Evolutionary conservation across 2,797 vertebrate species (phyloP), one percentile per base, ranked within the genome.

Genomic region (Sebastes nivosus): DNA sequence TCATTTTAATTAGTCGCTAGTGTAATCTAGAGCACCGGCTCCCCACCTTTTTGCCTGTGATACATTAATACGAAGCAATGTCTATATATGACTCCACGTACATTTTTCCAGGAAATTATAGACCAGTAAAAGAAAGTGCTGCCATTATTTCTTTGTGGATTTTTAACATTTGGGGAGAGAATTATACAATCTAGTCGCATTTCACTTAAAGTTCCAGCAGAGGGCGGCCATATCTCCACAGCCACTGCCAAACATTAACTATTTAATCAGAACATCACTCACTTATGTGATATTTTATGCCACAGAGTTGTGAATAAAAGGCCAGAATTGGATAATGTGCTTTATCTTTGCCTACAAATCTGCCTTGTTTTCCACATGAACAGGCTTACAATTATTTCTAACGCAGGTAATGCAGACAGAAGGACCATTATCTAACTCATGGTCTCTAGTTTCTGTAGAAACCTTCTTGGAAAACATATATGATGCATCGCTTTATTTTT

Each of bases 401-500:
- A 12, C 24, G 42, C 66, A 64, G 13, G 9, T 63, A 18, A 22
- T 24, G 18, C 13, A 32, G 38, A 73, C 25, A 18, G 61, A 20
- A 20, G 14, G 50, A 64, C 16, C 4, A 4, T 14, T 55, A 13
- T 69, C 34, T 1, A 25, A 52, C 24, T 34, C 16, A 6, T 5
- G 8, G 11, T 4, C 32, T 74, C 7, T 1, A 14, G 38, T 32
- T 75, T 71, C 25, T 27, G 24, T 7, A 0, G 25, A 27, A 14
- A 22, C 58, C 72, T 65, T 69, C 38, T 16, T 24, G 20, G 12
- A 20, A 75, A 61, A 70, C 38, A 42, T 5, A 8, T 8, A 58
- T 25, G 52, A 83, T 55, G 75, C 79, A 57, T 79, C 1, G 55
- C 25, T 83, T 52, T 9, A 58, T 64, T 32, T 57, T 22, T 11